Percentiles rank a stretch among this genome's conserved stretches.
Evolutionary conservation across 2,888 invertebrate genomes (phyloP).

Genomic region (Napeogenes inachia): DNA sequence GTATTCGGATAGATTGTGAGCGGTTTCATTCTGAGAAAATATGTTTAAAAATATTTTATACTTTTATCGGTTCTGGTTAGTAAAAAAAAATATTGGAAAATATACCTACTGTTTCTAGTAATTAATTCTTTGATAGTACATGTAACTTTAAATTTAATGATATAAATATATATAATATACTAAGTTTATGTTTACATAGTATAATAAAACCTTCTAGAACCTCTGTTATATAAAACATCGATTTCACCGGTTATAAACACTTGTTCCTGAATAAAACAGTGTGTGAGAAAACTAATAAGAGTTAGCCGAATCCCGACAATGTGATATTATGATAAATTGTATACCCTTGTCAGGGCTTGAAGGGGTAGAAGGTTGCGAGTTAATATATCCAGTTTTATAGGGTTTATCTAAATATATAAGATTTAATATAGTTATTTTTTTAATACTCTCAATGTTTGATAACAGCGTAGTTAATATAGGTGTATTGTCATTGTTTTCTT

Average conservation of each 20-base stretch:
- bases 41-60: no score
- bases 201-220: neutral
- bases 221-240: neutral
- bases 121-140: no score
- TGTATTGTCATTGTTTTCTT: no score
- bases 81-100: no score
- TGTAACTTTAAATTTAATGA: no score
- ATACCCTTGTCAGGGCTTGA: slow-evolving; percentile 59
- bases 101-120: no score
- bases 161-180: no score
- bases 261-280: slow-evolving; percentile 61
- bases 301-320: slow-evolving; percentile 56
- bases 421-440: neutral
- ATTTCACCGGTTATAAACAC: slow-evolving; percentile 1
- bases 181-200: neutral
- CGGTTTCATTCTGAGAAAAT: no score
- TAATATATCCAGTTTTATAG: slow-evolving; percentile 11
- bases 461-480: no score
- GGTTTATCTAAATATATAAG: neutral
- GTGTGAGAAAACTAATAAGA: slow-evolving; percentile 63
- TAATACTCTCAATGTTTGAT: no score
- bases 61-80: no score
- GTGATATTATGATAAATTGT: slow-evolving; percentile 72
- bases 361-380: slow-evolving; percentile 13
- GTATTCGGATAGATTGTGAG: no score